A percentile compares a stretch with the other conserved stretches of the same genome.
Evolutionary conservation across 2,113 vertebrate genomes (phyloP).

Genomic region (Bufo bufo): DNA sequence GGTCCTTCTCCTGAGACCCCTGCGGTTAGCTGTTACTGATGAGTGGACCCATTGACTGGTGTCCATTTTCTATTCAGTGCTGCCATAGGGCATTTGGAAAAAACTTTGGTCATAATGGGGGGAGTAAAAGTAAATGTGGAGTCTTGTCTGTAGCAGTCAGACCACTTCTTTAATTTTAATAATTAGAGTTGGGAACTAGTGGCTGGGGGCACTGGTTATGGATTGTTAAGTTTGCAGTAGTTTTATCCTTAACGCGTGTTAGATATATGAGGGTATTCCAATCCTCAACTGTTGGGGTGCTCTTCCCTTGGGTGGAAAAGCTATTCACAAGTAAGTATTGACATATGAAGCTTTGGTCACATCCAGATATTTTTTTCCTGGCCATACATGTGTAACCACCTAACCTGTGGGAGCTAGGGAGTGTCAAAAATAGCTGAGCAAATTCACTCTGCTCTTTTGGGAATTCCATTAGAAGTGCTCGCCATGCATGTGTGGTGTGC

Average conservation of each 20-base stretch:
- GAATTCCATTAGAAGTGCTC: too few relatives aligned
- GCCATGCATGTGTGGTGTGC: too few relatives aligned
- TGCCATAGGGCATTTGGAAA: too few relatives aligned
- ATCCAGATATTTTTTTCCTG: too few relatives aligned
- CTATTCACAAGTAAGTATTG: slow-evolving; percentile 88
- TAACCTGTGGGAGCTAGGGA: too few relatives aligned
- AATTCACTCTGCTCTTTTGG: too few relatives aligned
- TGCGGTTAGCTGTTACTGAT: not conserved
- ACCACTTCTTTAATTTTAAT: too few relatives aligned
- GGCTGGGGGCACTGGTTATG: not conserved
- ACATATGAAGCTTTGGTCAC: not conserved
- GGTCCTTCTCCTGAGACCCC: too few relatives aligned
- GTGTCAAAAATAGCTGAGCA: too few relatives aligned
- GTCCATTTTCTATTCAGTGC: not conserved
- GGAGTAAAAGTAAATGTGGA: not conserved
- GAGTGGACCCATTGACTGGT: not conserved
- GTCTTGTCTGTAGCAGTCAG: not conserved
- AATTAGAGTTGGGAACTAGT: too few relatives aligned
- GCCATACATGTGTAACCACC: too few relatives aligned
- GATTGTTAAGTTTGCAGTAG: not conserved
- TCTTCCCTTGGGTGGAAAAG: slow-evolving; percentile 91
- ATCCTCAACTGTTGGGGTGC: slow-evolving; percentile 94
- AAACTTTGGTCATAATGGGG: too few relatives aligned
- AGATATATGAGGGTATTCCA: slow-evolving; percentile 96
- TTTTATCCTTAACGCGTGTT: slow-evolving; percentile 64